phyloP scores from a whole-genome alignment of 2,113 vertebrate genomes.

The Caretta caretta region DNA sequence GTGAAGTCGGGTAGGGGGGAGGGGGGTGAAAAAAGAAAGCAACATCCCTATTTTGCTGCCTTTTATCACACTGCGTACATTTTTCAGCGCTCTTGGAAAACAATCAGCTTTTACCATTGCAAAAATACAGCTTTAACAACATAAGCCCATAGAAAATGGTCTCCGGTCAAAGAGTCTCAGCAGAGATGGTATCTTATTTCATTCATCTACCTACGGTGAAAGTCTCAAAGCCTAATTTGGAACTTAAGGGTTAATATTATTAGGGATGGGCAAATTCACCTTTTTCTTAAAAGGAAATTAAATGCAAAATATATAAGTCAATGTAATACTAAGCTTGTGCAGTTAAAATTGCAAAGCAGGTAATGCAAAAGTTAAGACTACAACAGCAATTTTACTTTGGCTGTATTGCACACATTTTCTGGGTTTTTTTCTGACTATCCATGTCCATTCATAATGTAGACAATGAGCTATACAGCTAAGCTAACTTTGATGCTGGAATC shows the following conservation, averaged over 20 bases:
- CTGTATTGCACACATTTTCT: not conserved
- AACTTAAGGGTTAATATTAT: not conserved
- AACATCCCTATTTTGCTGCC: not conserved
- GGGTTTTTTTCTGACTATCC: not conserved
- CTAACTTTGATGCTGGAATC: not conserved
- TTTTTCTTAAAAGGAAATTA: not conserved
- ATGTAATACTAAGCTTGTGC: not conserved
- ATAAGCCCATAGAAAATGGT: not conserved
- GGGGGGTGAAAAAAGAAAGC: not conserved
- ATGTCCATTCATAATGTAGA: not conserved
- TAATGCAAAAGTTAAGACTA: not conserved
- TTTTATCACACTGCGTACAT: not conserved
- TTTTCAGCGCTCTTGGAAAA: not conserved
- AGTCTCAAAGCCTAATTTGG: not conserved
- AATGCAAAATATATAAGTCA: not conserved
- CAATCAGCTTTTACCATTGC: not conserved
- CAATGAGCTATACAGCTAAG: not conserved
- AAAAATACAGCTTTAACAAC: not conserved
- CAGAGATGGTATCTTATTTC: not conserved
- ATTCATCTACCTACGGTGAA: accelerated
- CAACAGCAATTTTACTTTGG: not conserved
- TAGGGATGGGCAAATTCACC: not conserved
- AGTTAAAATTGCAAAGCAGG: not conserved
- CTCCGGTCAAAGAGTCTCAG: not conserved
- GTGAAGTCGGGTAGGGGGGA: not conserved